These are phyloP conservation scores for Hymenochirus boettgeri DNA, from an alignment of 2,113 vertebrate species.

Conservation along the genomic window DNA sequence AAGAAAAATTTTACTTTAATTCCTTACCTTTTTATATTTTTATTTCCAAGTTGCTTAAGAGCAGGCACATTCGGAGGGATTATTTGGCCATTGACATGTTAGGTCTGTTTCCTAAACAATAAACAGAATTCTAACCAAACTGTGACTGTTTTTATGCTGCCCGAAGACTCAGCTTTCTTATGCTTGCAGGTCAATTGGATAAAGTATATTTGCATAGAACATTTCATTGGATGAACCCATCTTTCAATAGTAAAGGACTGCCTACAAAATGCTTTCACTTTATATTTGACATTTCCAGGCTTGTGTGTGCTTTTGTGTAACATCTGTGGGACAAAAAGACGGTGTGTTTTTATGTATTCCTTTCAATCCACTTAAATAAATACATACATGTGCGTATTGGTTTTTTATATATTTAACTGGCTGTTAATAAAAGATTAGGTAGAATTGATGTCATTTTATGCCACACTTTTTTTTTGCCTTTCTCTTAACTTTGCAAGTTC, in stretches of 20 bases:
- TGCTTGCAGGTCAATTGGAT: slow-evolving; percentile 61
- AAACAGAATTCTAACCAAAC: slow-evolving; percentile 43
- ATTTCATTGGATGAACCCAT: slow-evolving; percentile 66
- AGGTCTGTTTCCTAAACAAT: slow-evolving; percentile 57
- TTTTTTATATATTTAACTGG: no score
- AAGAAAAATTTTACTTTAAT: neutral
- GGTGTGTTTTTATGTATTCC: no score
- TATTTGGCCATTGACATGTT: slow-evolving; percentile 51
- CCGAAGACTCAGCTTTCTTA: slow-evolving; percentile 63
- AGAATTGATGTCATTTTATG: no score
- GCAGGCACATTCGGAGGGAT: slow-evolving; percentile 54
- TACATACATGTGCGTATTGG: no score
- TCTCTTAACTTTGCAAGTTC: no score
- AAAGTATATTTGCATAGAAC: slow-evolving; percentile 67
- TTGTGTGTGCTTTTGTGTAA: no score
- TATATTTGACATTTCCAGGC: no score
- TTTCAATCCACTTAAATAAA: no score
- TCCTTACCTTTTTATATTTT: slow-evolving; percentile 78
- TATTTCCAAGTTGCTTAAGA: slow-evolving; percentile 66
- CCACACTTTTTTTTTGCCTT: no score
- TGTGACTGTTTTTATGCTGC: slow-evolving; percentile 55
- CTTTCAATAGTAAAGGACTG: slow-evolving; percentile 56
- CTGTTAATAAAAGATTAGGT: no score
- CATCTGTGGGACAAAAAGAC: no score
- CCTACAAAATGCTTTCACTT: no score